Evolutionary conservation across 2,888 invertebrate species (phyloP).

Genomic region (Apoda limacodes): DNA sequence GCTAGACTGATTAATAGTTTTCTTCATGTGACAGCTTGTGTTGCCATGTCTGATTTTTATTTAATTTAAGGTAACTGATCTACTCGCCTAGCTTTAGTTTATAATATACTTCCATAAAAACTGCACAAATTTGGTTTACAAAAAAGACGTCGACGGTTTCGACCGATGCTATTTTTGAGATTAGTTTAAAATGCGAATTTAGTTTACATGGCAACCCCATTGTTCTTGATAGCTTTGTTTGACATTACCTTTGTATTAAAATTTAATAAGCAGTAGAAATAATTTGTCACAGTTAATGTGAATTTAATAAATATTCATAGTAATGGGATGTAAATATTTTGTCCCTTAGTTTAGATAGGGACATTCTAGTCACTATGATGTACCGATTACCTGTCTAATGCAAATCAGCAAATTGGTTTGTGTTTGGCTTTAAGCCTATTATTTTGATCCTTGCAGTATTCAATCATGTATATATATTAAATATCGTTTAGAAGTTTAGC

Average conservation of each 20-base stretch:
- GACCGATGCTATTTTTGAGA: slow-evolving; percentile 45
- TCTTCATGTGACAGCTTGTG: slow-evolving; percentile 18
- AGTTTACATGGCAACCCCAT: no score
- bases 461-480: slow-evolving; percentile 45
- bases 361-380: slow-evolving; percentile 58
- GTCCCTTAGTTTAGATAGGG: slow-evolving; percentile 39
- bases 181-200: no score
- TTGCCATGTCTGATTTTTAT: no score
- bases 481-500: slow-evolving; percentile 14
- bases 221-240: no score
- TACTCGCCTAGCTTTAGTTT: slow-evolving; percentile 38
- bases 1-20: slow-evolving; percentile 43
- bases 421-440: slow-evolving; percentile 18
- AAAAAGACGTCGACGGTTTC: slow-evolving; percentile 25
- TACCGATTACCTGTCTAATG: slow-evolving; percentile 31
- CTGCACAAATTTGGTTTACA: slow-evolving; percentile 49
- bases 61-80: no score
- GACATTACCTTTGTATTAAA: no score
- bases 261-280: no score
- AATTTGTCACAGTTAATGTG: slow-evolving; percentile 53
- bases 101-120: slow-evolving; percentile 53
- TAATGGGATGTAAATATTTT: slow-evolving; percentile 49
- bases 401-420: slow-evolving; percentile 22
- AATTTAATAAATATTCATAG: slow-evolving; percentile 50
- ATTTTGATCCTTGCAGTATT: slow-evolving; percentile 44